A percentile compares a stretch with the other conserved stretches of the same genome.
Conservation (phyloP, 1,140 invertebrate species). For the Anthonomus grandis region DNA sequence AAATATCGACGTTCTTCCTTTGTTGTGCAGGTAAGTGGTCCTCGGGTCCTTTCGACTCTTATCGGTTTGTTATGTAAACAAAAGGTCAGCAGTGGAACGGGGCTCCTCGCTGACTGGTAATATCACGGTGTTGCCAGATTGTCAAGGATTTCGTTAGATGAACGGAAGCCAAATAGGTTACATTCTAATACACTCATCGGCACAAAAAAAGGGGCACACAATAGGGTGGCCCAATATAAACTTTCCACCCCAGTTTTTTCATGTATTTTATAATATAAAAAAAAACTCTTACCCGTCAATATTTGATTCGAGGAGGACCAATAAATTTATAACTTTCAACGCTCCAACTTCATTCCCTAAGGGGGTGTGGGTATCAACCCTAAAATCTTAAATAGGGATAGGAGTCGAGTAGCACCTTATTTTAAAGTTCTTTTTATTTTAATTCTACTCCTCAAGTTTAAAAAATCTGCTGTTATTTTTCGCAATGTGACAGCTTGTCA, state of each 20-base stretch:
- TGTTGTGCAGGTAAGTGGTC: conserved; percentile 34
- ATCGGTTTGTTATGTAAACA: conserved; percentile 43
- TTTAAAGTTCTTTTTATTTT: too few relatives aligned
- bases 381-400: too few relatives aligned
- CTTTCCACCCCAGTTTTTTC: too few relatives aligned
- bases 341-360: too few relatives aligned
- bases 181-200: background rate
- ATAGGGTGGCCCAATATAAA: too few relatives aligned
- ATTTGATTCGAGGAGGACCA: background rate
- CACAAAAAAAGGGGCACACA: too few relatives aligned
- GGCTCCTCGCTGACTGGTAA: background rate
- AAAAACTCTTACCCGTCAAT: background rate
- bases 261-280: background rate
- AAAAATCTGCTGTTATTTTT: too few relatives aligned
- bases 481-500: too few relatives aligned
- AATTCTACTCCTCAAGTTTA: too few relatives aligned
- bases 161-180: background rate
- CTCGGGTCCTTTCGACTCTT: conserved; percentile 27
- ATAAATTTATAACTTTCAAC: too few relatives aligned
- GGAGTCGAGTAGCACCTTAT: too few relatives aligned
- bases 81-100: conserved; percentile 21
- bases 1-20: conserved; percentile 32
- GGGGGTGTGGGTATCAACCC: too few relatives aligned
- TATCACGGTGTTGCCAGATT: conserved; percentile 3
- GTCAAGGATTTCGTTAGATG: background rate